phyloP scores from a whole-genome alignment of 2,888 invertebrate genomes.

The Drosophila suboccidentalis region DNA sequence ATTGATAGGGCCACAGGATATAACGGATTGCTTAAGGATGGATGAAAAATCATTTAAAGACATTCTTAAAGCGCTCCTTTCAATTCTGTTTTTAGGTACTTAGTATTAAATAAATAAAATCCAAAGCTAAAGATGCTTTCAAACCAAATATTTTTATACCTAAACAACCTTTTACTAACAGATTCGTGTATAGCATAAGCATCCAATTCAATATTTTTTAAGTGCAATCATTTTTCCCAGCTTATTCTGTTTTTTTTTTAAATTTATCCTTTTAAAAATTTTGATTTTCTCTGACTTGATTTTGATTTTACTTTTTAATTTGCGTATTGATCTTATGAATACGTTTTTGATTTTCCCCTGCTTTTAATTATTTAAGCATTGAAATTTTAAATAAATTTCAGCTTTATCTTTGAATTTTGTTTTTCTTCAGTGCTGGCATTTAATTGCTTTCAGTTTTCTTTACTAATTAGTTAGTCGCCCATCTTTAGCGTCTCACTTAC shows the following conservation, averaged over 20 bases:
- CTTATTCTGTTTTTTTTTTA: no score
- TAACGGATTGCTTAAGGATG: slow-evolving; percentile 12
- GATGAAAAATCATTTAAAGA: slow-evolving; percentile 30
- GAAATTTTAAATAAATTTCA: not conserved
- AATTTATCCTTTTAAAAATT: no score
- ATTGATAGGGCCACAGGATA: slow-evolving; percentile 42
- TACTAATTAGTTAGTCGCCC: slow-evolving; percentile 40
- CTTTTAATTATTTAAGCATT: not conserved
- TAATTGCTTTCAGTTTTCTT: slow-evolving; percentile 25
- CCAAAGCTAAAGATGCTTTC: no score
- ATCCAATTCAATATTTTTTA: no score
- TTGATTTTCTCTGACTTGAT: not conserved
- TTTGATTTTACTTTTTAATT: not conserved
- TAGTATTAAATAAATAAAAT: no score
- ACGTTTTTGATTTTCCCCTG: not conserved
- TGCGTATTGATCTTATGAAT: not conserved
- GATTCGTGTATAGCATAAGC: no score
- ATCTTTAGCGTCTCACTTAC: slow-evolving; percentile 26
- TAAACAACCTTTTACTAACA: no score
- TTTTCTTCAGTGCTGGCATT: not conserved
- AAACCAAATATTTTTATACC: no score
- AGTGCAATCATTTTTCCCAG: no score
- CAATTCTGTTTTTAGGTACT: no score
- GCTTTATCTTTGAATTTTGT: not conserved
- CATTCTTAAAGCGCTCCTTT: slow-evolving; percentile 24